A percentile compares a stretch with the other conserved stretches of the same genome.
phyloP scores from a whole-genome alignment of 2,888 invertebrate genomes.

The Eucera pruinosa region DNA sequence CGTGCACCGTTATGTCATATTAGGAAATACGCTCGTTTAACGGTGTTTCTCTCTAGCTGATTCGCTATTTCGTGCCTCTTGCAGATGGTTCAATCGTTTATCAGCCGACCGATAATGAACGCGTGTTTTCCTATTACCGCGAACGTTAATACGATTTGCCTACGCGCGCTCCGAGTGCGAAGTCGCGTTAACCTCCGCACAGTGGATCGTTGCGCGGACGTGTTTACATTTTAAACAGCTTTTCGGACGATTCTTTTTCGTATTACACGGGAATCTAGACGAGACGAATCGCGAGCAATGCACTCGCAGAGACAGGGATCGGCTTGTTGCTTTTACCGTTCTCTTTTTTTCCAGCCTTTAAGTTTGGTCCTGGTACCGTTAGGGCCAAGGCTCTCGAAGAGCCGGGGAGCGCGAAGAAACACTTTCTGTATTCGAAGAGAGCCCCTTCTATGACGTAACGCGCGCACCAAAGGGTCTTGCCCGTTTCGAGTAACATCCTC shows the following conservation, averaged over 20 bases:
- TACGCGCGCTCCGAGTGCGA: background rate
- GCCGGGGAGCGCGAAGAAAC: conserved; percentile 66
- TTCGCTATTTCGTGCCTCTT: conserved; percentile 17
- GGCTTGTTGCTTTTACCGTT: conserved; percentile 62
- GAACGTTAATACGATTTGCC: background rate
- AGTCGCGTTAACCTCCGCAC: background rate
- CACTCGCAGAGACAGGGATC: background rate
- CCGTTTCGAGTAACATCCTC: conserved; percentile 17
- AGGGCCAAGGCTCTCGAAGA: conserved; percentile 60
- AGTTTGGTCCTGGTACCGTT: conserved; percentile 71
- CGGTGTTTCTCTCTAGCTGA: conserved; percentile 74
- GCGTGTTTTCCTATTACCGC: too few species aligned
- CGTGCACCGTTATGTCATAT: conserved; percentile 83
- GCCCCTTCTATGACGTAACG: conserved; percentile 65
- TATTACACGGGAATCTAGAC: background rate
- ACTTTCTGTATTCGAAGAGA: conserved; percentile 66
- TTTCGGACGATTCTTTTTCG: too few species aligned
- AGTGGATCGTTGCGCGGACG: background rate
- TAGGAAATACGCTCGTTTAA: conserved; percentile 82
- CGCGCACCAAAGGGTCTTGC: conserved; percentile 47
- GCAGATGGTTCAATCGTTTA: conserved; percentile 20
- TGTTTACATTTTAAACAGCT: too few species aligned
- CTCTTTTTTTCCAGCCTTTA: conserved; percentile 46
- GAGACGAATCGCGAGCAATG: background rate
- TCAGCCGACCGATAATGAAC: conserved; percentile 13